Evolutionary conservation across 2,888 invertebrate species (phyloP).

Genomic region (Fabriciana adippe): DNA sequence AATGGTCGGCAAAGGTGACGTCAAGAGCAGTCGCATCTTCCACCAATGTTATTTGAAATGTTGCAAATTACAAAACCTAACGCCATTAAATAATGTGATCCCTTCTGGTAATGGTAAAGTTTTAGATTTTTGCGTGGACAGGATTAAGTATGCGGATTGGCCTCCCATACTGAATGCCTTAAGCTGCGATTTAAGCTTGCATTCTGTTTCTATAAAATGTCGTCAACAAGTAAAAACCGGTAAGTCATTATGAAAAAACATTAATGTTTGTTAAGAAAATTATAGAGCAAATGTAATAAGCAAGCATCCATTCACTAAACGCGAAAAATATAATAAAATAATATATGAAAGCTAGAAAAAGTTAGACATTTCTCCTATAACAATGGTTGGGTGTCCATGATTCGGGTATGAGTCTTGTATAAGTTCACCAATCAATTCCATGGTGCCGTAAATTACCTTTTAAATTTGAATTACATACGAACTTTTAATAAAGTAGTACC

Average conservation of each 20-base stretch:
- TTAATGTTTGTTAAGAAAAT: background rate
- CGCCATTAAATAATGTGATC: slow-evolving; percentile 66
- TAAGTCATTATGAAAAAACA: slow-evolving; percentile 40
- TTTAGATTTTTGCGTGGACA: slow-evolving; percentile 88
- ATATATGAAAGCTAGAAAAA: too few relatives aligned
- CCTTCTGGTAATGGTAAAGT: slow-evolving; percentile 75
- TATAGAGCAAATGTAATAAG: too few relatives aligned
- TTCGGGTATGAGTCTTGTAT: background rate
- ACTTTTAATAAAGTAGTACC: background rate
- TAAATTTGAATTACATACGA: background rate
- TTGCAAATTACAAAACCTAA: slow-evolving; percentile 76
- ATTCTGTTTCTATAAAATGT: slow-evolving; percentile 86
- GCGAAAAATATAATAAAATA: too few relatives aligned
- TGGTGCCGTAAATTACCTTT: too few relatives aligned
- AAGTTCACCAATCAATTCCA: too few relatives aligned
- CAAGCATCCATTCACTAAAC: too few relatives aligned
- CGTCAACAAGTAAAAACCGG: slow-evolving; percentile 77
- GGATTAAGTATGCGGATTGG: slow-evolving; percentile 90
- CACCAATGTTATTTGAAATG: slow-evolving; percentile 78
- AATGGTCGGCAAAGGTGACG: slow-evolving; percentile 75
- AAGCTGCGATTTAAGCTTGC: slow-evolving; percentile 86
- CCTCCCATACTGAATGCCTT: slow-evolving; percentile 87
- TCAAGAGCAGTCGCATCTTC: slow-evolving; percentile 72
- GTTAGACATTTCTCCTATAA: too few relatives aligned
- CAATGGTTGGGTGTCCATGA: background rate